Evolutionary conservation across 2,797 vertebrate species (phyloP), one percentile per base, ranked within the genome.

Genomic region (Ibycter americanus): DNA sequence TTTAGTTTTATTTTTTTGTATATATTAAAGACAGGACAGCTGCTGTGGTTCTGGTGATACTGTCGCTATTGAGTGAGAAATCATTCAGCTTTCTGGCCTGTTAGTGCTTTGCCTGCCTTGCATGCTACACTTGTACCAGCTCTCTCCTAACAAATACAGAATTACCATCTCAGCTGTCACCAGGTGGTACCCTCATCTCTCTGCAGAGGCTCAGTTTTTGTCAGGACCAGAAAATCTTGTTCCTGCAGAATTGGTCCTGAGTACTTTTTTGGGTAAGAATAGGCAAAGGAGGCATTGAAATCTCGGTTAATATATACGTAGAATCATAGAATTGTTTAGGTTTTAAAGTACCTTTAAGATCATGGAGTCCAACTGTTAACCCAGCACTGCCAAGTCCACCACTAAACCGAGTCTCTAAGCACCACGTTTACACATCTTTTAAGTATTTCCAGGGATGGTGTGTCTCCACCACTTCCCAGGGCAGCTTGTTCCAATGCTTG

Each of bases 81-180:
- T 6, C 25, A 4, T 56, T 71, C 38, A 40, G 7, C 23, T 52
- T 29, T 65, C 18, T 38, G 54, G 31, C 29, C 20, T 8, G 11
- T 47, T 40, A 26, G 25, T 46, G 26, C 46, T 19, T 31, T 0
- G 1, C 15, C 34, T 46, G 17, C 42, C 29, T 44, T 12, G 38
- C 5, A 6, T 29, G n/a, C 58, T 36, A 2, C 9, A 0, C 36
- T 51, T n/a, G 3, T n/a, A 4, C 32, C 29, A 52, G 34, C 18
- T 52, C 15, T 72, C 7, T 34, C 21, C 22, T 12, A 6, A 3
- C 26, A 15, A 9, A 5, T 16, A 9, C 32, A 13, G 65, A 27
- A 22, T 17, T 32, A n/a, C n/a, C 22, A 0, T 12, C 56, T 55
- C 42, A 7, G 20, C 13, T 25, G 66, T 26, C 44, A 32, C 38